Evolutionary conservation across 23 tunicate species (phyloP), one percentile per base, ranked within the genome.

Genomic region (Trididemnum nubilum): DNA sequence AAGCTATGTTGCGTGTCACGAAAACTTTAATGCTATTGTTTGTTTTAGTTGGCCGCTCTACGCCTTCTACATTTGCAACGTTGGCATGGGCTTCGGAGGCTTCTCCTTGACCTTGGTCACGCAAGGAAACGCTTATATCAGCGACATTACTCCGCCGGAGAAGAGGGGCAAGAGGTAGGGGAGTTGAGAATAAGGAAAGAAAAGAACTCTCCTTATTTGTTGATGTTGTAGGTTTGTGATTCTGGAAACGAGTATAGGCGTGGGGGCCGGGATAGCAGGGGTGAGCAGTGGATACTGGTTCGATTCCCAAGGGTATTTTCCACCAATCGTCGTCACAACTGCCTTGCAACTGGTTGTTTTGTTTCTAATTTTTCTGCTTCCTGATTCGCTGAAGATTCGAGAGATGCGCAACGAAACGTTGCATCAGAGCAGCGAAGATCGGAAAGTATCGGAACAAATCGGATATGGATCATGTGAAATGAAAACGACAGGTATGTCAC

Each of bases 71-170:
- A 70, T 80, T 2, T 78, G 75, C 80, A 73, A 86, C 49, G 26
- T 83, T 29, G 30, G 71, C 2, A 89, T 89, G 25, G 98, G 98
- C 2, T 31, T 81, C 23, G 79, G 82, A n/a, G 98, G 98, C 27
- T 93, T 87, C 38, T 81, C 77, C 76, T 87, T 93, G 98, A 67
- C 93, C 3, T 49, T 93, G 54, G 49, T 88, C n/a, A 93, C 88
- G 86, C 98, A 93, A 73, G 92, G 87, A 7, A 34, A 58, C 27
- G 92, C 98, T 0, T 93, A 93, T 63, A 25, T 93, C 19, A 84
- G 89, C 49, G 98, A 93, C 76, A 82, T 87, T 12, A 93, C 98
- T 0, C 38, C 86, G 0, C 24, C 34, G 54, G 85, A 79, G 26
- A 60, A 73, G 23, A 65, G 98, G 9, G 92, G 90, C 2, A 65